These are phyloP conservation scores for Forbesichthys agassizii DNA, from an alignment of 2,113 vertebrate genomes.

Conservation along the genomic window DNA sequence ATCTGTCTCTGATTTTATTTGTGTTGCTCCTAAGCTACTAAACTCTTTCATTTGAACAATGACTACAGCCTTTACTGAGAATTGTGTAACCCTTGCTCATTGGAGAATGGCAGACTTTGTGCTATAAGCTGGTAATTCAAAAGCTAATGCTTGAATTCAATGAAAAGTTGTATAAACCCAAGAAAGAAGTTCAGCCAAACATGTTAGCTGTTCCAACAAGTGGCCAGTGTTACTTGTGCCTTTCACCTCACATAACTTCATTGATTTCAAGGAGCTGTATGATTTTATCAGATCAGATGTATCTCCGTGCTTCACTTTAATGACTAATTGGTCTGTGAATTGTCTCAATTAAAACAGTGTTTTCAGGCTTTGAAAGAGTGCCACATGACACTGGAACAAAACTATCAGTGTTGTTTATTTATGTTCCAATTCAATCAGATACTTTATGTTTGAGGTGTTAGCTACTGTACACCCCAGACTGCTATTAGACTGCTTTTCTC, in stretches of 20 bases:
- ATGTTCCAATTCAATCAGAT: not conserved
- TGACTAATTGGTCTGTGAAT: not conserved
- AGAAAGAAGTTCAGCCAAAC: constrained; percentile 3
- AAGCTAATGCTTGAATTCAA: not conserved
- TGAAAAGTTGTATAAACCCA: not conserved
- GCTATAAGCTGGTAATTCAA: not conserved
- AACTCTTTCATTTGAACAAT: constrained; percentile 10
- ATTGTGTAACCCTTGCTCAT: constrained; percentile 4
- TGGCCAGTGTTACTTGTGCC: not conserved
- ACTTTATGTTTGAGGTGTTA: not conserved
- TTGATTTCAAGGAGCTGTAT: not conserved
- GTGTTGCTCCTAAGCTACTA: constrained; percentile 27
- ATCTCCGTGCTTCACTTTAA: not conserved
- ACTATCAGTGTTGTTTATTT: not conserved
- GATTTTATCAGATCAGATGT: not conserved
- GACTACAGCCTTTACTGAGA: constrained; percentile 23
- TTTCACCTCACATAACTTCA: not conserved
- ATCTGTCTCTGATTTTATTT: constrained; percentile 19
- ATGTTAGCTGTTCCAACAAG: constrained; percentile 3
- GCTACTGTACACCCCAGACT: constrained; percentile 5
- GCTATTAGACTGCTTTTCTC: not conserved
- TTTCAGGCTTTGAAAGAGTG: not conserved
- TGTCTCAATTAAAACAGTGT: constrained; percentile 6
- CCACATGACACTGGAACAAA: not conserved
- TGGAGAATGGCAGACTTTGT: constrained; percentile 5